Conservation (phyloP, 2,888 invertebrate genomes). For the Blomia tropicalis region DNA sequence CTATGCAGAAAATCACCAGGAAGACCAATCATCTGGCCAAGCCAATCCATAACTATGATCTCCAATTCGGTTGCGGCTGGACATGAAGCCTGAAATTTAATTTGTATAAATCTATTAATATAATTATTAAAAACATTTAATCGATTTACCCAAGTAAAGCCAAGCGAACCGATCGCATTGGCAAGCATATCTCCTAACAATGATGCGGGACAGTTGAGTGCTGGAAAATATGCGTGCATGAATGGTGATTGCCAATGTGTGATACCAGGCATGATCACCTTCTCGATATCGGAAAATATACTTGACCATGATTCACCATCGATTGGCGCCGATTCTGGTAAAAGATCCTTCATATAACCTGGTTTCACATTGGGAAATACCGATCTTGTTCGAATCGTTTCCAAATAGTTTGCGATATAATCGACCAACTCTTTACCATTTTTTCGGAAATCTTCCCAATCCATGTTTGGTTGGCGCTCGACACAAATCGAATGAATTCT, state of each 20-base stretch:
- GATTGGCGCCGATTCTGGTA: conserved; percentile 71
- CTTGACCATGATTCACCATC: conserved; percentile 75
- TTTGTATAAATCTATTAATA: background rate
- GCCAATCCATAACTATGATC: conserved; percentile 94
- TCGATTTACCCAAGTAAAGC: conserved; percentile 80
- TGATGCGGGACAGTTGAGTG: conserved; percentile 80
- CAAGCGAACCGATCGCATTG: conserved; percentile 79
- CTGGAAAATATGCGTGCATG: conserved; percentile 97
- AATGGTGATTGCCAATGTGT: conserved; percentile 93
- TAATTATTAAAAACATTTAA: background rate
- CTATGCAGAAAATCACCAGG: conserved; percentile 81
- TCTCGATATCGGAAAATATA: conserved; percentile 79
- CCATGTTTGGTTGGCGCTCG: background rate
- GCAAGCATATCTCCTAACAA: conserved; percentile 88
- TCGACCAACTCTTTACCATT: conserved; percentile 78
- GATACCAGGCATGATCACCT: conserved; percentile 84
- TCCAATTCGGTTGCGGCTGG: conserved; percentile 96
- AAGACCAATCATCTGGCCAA: conserved; percentile 85
- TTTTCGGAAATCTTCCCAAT: conserved; percentile 21
- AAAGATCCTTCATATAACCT: conserved; percentile 69
- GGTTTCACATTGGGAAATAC: conserved; percentile 89
- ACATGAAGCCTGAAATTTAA: conserved; percentile 59
- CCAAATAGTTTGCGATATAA: conserved; percentile 89
- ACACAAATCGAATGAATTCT: background rate
- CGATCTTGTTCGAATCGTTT: conserved; percentile 66